phyloP scores from a whole-genome alignment of 2,888 invertebrate genomes.

The Meiosimyza platycephala region DNA sequence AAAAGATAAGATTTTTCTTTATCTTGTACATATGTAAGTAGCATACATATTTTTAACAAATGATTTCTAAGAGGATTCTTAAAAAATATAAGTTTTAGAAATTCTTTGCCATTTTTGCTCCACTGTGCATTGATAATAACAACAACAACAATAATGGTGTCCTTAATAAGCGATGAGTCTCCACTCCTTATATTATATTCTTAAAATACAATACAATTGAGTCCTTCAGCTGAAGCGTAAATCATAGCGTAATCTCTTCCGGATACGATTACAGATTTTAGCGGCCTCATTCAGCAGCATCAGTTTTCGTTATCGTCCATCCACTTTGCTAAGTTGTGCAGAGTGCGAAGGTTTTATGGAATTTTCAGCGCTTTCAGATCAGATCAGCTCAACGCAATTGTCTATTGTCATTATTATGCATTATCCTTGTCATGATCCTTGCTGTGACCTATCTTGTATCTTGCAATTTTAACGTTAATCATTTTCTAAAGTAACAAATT shows the following conservation, averaged over 20 bases:
- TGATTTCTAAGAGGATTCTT: too few species aligned
- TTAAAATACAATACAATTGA: not conserved
- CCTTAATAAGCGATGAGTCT: too few species aligned
- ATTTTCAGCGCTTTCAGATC: slow-evolving; percentile 36
- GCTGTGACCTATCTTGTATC: slow-evolving; percentile 64
- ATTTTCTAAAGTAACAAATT: not conserved
- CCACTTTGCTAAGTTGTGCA: slow-evolving; percentile 13
- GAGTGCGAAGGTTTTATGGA: slow-evolving; percentile 38
- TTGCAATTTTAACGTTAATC: slow-evolving; percentile 42
- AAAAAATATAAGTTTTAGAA: too few species aligned
- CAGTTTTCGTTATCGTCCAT: slow-evolving; percentile 1
- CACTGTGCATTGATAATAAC: too few species aligned
- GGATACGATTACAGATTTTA: slow-evolving; percentile 41
- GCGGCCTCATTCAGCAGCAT: slow-evolving; percentile 13
- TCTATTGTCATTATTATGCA: slow-evolving; percentile 8
- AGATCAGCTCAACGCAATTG: slow-evolving; percentile 27
- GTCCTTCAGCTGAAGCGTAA: slow-evolving; percentile 36
- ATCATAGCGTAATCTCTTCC: slow-evolving; percentile 45
- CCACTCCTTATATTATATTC: too few species aligned
- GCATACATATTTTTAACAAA: too few species aligned
- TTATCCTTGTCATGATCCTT: slow-evolving; percentile 40
- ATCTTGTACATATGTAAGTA: too few species aligned
- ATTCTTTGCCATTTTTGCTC: too few species aligned
- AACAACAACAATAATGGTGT: too few species aligned
- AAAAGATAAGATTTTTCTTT: too few species aligned